Conservation (phyloP, 2,113 vertebrate genomes). For the Todiramphus chloris region DNA sequence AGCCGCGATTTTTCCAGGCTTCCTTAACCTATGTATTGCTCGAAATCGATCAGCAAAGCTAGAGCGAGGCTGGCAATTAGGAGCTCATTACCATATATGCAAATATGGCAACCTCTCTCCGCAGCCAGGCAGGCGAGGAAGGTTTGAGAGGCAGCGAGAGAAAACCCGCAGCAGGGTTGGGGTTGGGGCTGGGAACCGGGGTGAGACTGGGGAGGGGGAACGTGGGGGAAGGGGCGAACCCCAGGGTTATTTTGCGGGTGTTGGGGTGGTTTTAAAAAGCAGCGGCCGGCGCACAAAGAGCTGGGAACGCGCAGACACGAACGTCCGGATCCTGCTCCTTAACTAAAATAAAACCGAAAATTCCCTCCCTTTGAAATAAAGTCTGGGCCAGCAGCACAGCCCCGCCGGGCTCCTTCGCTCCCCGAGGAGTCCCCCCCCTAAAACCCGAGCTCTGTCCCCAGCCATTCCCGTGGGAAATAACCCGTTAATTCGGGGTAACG, state of each 20-base stretch:
- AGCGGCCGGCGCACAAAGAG: not conserved
- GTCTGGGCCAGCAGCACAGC: not conserved
- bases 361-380: not conserved
- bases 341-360: not conserved
- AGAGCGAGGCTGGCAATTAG: conserved; percentile 83
- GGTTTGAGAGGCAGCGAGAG: not conserved
- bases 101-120: conserved; percentile 77
- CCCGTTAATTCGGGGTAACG: not conserved
- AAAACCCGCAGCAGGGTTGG: conserved; percentile 19
- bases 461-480: not conserved
- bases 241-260: not conserved
- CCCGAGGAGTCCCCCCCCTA: not conserved
- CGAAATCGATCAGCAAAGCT: conserved; percentile 63
- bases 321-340: not conserved
- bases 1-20: conserved; percentile 7
- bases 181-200: not conserved
- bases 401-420: not conserved
- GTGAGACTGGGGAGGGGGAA: not conserved
- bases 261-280: not conserved
- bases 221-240: no score
- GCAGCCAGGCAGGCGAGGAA: conserved; percentile 38
- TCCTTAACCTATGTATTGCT: conserved; percentile 58
- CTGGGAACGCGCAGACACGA: not conserved
- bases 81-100: conserved; percentile 92
- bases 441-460: not conserved